phyloP scores from a whole-genome alignment of 1,140 invertebrate genomes.

The Epicauta chinensis region DNA sequence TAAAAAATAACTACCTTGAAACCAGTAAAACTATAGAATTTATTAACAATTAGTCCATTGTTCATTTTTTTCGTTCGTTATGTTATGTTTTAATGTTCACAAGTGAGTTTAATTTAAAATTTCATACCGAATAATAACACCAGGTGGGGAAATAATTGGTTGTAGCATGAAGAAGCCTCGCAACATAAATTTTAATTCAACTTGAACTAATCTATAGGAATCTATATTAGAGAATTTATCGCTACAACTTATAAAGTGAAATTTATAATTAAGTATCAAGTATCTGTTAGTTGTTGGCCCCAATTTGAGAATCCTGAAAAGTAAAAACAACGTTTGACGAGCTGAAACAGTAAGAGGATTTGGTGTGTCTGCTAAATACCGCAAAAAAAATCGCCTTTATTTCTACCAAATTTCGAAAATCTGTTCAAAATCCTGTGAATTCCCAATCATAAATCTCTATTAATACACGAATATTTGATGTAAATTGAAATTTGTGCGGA shows the following conservation, averaged over 20 bases:
- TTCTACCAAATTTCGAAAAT: constrained; percentile 1
- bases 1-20: too few relatives aligned
- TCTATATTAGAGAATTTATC: too few relatives aligned
- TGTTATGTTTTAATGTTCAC: not conserved
- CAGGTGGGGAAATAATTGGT: not conserved
- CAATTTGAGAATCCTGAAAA: too few relatives aligned
- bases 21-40: too few relatives aligned
- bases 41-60: not conserved
- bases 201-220: too few relatives aligned
- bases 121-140: not conserved
- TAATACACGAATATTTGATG: constrained; percentile 12
- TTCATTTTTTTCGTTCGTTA: too few relatives aligned
- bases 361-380: too few relatives aligned
- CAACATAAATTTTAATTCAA: constrained; percentile 3
- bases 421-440: not conserved
- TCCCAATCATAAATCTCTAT: constrained; percentile 15
- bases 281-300: too few relatives aligned
- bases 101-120: not conserved
- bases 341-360: too few relatives aligned
- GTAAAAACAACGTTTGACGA: too few relatives aligned
- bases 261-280: constrained; percentile 1
- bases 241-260: not conserved
- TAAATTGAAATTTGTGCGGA: constrained; percentile 15
- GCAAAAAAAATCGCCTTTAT: not conserved
- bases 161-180: not conserved